A percentile compares a stretch with the other conserved stretches of the same genome.
These are phyloP conservation scores for Acronicta psi DNA, from an alignment of 2,888 invertebrate genomes.

Conservation along the genomic window DNA sequence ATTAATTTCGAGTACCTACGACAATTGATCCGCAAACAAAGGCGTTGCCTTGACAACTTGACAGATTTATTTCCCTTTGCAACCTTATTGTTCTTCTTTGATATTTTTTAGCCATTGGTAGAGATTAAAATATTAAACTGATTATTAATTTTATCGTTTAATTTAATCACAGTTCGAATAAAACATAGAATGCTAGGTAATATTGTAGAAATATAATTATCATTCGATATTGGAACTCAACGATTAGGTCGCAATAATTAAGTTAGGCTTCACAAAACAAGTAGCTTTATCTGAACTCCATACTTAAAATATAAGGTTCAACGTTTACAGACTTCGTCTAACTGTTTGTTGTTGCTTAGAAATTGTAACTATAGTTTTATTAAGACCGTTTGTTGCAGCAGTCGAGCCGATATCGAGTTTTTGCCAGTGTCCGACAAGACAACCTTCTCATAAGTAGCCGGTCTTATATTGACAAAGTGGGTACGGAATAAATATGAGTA, in stretches of 20 bases:
- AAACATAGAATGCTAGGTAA: not conserved
- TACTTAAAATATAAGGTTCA: conserved; percentile 53
- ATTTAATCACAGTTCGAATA: too few species aligned
- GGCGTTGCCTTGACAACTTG: conserved; percentile 47
- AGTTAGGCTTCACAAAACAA: conserved; percentile 55
- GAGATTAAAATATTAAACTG: too few species aligned
- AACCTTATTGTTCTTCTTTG: conserved; percentile 17
- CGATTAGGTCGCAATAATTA: conserved; percentile 53
- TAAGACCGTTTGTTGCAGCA: too few species aligned
- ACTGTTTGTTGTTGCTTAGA: not conserved
- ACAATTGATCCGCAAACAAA: conserved; percentile 43
- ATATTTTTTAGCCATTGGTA: conserved; percentile 4
- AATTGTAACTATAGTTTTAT: not conserved
- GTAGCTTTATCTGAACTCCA: conserved; percentile 60
- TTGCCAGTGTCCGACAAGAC: too few species aligned
- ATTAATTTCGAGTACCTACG: conserved; percentile 14
- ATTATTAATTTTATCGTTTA: too few species aligned
- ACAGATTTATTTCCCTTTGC: conserved; percentile 31
- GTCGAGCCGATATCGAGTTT: too few species aligned
- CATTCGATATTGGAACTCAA: conserved; percentile 18
- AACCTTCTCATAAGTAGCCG: too few species aligned
- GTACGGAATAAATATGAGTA: too few species aligned
- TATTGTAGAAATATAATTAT: not conserved
- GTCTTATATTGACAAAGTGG: too few species aligned
- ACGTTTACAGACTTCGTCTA: conserved; percentile 32